Conservation (phyloP, 2,888 invertebrate species). For the Chesias legatella region DNA sequence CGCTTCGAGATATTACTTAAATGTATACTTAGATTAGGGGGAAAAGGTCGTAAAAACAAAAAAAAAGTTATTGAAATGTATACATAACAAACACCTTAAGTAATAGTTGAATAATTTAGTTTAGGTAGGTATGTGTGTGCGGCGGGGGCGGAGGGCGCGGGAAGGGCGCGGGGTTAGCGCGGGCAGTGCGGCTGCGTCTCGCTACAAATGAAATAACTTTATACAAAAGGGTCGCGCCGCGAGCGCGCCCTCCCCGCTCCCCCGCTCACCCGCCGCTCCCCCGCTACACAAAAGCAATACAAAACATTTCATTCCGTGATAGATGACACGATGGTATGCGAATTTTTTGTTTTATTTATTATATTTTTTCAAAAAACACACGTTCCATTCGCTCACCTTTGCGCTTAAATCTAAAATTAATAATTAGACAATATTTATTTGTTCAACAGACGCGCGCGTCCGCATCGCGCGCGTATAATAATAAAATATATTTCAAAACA, state of each 20-base stretch:
- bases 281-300: conserved; percentile 71
- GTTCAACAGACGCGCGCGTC: conserved; percentile 79
- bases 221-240: conserved; percentile 53
- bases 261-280: conserved; percentile 40
- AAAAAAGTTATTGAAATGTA: conserved; percentile 77
- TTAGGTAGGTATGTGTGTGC: conserved; percentile 46
- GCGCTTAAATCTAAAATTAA: conserved; percentile 80
- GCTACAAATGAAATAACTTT: conserved; percentile 65
- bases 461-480: conserved; percentile 74
- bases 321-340: conserved; percentile 77
- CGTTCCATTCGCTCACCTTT: conserved; percentile 76
- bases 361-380: conserved; percentile 68
- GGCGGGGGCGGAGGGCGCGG: conserved; percentile 37
- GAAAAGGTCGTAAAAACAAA: conserved; percentile 78
- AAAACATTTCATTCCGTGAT: conserved; percentile 79
- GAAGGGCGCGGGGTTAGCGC: conserved; percentile 42
- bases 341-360: conserved; percentile 58
- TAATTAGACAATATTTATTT: conserved; percentile 80
- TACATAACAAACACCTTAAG: conserved; percentile 77
- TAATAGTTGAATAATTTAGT: conserved; percentile 78
- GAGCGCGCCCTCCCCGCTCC: conserved; percentile 38
- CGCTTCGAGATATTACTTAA: conserved; percentile 79
- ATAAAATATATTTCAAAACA: conserved; percentile 80
- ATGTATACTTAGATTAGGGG: conserved; percentile 77
- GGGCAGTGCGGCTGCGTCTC: conserved; percentile 35